Evolutionary conservation across 2,113 vertebrate genomes (phyloP).

Genomic region (Suncus etruscus): DNA sequence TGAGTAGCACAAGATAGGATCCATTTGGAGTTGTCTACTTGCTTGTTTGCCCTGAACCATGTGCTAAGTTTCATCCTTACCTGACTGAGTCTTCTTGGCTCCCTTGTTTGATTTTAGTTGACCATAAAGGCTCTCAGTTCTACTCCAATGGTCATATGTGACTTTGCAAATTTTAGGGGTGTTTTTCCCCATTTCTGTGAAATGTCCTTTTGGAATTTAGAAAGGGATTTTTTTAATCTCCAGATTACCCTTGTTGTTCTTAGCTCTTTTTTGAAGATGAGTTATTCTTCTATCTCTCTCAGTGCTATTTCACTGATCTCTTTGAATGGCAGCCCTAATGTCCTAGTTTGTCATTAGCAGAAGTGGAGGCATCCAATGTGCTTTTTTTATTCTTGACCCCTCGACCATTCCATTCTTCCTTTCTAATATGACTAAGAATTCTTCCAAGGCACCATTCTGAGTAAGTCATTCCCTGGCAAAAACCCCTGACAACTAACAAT

Average conservation of each 20-base stretch:
- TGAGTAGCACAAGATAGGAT: neutral
- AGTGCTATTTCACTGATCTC: neutral
- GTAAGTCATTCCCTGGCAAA: neutral
- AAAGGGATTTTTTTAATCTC: neutral
- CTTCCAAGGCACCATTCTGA: neutral
- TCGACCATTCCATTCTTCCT: neutral
- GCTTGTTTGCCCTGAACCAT: neutral
- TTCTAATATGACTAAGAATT: neutral
- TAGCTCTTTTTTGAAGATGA: neutral
- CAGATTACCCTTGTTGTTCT: neutral
- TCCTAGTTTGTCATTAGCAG: neutral
- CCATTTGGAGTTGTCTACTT: neutral
- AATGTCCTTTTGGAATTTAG: slow-evolving; percentile 24
- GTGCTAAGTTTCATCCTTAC: neutral
- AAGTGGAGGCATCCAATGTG: neutral
- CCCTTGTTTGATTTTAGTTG: neutral
- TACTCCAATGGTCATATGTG: neutral
- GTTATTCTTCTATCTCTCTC: neutral
- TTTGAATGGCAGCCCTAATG: neutral
- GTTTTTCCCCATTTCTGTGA: neutral
- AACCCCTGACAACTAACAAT: slow-evolving; percentile 24
- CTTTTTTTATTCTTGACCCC: neutral
- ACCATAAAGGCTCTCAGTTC: neutral
- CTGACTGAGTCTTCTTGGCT: neutral
- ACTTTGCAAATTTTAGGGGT: neutral